Conservation (phyloP, 1,140 invertebrate species). For the Drosophila lowei region DNA sequence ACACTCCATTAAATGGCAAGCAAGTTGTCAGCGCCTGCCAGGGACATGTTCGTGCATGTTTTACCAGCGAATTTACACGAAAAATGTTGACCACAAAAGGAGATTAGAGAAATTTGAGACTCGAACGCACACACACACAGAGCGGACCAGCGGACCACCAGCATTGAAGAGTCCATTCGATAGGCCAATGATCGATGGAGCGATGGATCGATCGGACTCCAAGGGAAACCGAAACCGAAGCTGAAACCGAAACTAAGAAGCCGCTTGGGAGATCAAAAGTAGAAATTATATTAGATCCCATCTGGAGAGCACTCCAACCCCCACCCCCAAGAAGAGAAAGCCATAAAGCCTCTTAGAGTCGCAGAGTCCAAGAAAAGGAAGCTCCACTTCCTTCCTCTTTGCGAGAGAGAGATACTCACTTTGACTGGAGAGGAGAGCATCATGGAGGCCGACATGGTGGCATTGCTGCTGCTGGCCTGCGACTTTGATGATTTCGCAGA, state of each 20-base stretch:
- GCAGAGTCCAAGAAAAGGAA: constrained; percentile 2
- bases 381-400: neutral
- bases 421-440: constrained; percentile 53
- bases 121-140: constrained; percentile 29
- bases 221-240: neutral
- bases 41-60: constrained; percentile 41
- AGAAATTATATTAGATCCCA: neutral
- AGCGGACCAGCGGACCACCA: constrained; percentile 51
- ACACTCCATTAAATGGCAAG: constrained; percentile 37
- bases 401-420: constrained; percentile 47
- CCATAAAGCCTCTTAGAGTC: neutral
- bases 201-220: constrained; percentile 18
- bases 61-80: constrained; percentile 70
- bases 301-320: neutral
- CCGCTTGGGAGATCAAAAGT: neutral
- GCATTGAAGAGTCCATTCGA: constrained; percentile 21
- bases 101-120: constrained; percentile 68
- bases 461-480: constrained; percentile 71
- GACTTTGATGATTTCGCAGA: constrained; percentile 63
- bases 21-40: constrained; percentile 28
- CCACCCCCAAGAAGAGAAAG: constrained; percentile 9
- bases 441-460: constrained; percentile 60
- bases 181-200: constrained; percentile 36
- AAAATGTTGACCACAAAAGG: constrained; percentile 55
- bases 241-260: constrained; percentile 31